These are phyloP conservation scores for Drosophila rufa DNA, from an alignment of 1,140 invertebrate species.

Conservation along the genomic window DNA sequence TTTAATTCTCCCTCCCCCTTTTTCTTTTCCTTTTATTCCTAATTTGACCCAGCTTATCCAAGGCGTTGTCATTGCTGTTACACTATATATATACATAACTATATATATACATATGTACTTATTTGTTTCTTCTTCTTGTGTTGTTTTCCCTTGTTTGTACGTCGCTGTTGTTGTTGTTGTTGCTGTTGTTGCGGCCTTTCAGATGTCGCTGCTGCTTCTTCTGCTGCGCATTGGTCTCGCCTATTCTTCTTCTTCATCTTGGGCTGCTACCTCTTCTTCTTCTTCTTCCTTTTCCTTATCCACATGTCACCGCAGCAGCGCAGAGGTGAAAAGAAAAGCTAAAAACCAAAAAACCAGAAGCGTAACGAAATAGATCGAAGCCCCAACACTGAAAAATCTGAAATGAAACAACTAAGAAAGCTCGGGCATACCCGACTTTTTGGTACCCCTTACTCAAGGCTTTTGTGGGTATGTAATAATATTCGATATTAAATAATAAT, in stretches of 20 bases:
- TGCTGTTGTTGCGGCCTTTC: slow-evolving; percentile 33
- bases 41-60: slow-evolving; percentile 61
- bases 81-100: neutral
- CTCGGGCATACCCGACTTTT: neutral
- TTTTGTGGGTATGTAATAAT: neutral
- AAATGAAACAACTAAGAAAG: slow-evolving; percentile 15
- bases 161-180: slow-evolving; percentile 16
- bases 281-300: slow-evolving; percentile 28
- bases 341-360: slow-evolving; percentile 82
- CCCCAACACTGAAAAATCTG: slow-evolving; percentile 33
- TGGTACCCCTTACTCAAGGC: neutral
- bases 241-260: slow-evolving; percentile 18
- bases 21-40: neutral
- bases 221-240: slow-evolving; percentile 20
- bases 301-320: slow-evolving; percentile 72
- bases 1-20: neutral
- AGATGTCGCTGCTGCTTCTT: slow-evolving; percentile 14
- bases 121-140: slow-evolving; percentile 11
- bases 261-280: slow-evolving; percentile 13
- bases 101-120: slow-evolving; percentile 3
- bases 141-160: slow-evolving; percentile 38
- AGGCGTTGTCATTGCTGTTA: slow-evolving; percentile 45
- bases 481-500: neutral
- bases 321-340: slow-evolving; percentile 58
- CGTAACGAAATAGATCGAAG: slow-evolving; percentile 74